Evolutionary conservation across 1,140 invertebrate genomes (phyloP).

Genomic region (Pogonus chalceus): DNA sequence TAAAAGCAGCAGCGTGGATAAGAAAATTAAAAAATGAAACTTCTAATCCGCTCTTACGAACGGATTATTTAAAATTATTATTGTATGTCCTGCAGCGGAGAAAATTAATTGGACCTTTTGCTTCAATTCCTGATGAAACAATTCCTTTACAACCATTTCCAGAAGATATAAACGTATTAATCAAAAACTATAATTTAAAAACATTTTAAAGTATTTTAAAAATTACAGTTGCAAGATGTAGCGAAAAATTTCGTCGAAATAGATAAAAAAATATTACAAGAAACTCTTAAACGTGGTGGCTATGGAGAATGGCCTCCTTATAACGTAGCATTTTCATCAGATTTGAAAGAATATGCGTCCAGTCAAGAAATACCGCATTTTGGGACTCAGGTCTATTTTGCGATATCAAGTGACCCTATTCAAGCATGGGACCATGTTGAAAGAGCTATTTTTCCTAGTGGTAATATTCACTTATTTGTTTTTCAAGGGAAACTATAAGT

Average conservation of each 20-base stretch:
- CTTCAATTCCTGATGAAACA: conserved; percentile 24
- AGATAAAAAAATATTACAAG: conserved; percentile 20
- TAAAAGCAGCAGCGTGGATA: conserved; percentile 32
- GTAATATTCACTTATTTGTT: no score
- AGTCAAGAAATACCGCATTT: conserved; percentile 35
- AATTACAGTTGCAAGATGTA: conserved; percentile 23
- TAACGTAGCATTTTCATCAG: conserved; percentile 27
- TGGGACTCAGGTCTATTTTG: conserved; percentile 34
- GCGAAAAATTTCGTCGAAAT: conserved; percentile 25
- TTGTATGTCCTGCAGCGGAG: conserved; percentile 31
- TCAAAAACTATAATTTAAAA: conserved; percentile 1
- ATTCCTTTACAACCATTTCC: conserved; percentile 26
- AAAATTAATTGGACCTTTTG: conserved; percentile 29
- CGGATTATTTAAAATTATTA: conserved; percentile 32
- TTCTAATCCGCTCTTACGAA: conserved; percentile 19
- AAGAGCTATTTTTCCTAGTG: conserved; percentile 25
- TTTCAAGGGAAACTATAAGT: not conserved
- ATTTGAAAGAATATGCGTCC: conserved; percentile 30
- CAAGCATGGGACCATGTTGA: conserved; percentile 28
- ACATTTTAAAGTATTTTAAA: conserved; percentile 2
- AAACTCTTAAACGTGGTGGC: conserved; percentile 13
- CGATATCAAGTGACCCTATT: conserved; percentile 33
- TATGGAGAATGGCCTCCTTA: conserved; percentile 23
- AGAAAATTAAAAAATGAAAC: conserved; percentile 29
- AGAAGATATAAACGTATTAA: conserved; percentile 21